phyloP scores from a whole-genome alignment of 2,888 invertebrate species.

The Drosophila diplacantha region DNA sequence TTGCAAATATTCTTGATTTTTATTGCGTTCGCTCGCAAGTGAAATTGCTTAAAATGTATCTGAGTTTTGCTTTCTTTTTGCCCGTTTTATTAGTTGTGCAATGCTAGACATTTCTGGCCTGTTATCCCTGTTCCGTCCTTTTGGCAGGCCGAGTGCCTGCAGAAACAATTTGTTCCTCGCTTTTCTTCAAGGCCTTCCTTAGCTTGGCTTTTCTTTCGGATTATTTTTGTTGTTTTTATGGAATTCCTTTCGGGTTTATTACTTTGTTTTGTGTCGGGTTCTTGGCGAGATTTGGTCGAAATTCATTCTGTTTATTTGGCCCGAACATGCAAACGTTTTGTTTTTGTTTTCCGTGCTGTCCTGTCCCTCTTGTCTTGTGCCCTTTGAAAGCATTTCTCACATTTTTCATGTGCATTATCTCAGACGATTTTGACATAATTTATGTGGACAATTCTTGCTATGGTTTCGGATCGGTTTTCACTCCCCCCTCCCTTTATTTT shows the following conservation, averaged over 20 bases:
- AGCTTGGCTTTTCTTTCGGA: slow-evolving; percentile 45
- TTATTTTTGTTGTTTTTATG: slow-evolving; percentile 55
- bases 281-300: slow-evolving; percentile 38
- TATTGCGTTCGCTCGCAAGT: slow-evolving; percentile 75
- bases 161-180: slow-evolving; percentile 44
- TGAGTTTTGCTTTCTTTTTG: slow-evolving; percentile 51
- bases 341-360: slow-evolving; percentile 3
- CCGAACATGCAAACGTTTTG: slow-evolving; percentile 60
- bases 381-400: slow-evolving; percentile 50
- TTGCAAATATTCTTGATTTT: slow-evolving; percentile 76
- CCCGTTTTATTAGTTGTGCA: slow-evolving; percentile 39
- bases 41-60: slow-evolving; percentile 74
- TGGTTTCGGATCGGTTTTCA: slow-evolving; percentile 9
- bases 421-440: slow-evolving; percentile 49
- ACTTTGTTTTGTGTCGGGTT: slow-evolving; percentile 39
- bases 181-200: slow-evolving; percentile 7
- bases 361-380: slow-evolving; percentile 15
- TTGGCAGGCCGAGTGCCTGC: slow-evolving; percentile 52
- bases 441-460: slow-evolving; percentile 43
- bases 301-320: slow-evolving; percentile 66
- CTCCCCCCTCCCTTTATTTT: neutral
- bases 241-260: slow-evolving; percentile 69
- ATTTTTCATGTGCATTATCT: slow-evolving; percentile 68
- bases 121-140: slow-evolving; percentile 35
- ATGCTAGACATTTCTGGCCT: slow-evolving; percentile 44